These are phyloP conservation scores for Merluccius polli DNA, from an alignment of 2,797 vertebrate species.

Conservation along the genomic window DNA sequence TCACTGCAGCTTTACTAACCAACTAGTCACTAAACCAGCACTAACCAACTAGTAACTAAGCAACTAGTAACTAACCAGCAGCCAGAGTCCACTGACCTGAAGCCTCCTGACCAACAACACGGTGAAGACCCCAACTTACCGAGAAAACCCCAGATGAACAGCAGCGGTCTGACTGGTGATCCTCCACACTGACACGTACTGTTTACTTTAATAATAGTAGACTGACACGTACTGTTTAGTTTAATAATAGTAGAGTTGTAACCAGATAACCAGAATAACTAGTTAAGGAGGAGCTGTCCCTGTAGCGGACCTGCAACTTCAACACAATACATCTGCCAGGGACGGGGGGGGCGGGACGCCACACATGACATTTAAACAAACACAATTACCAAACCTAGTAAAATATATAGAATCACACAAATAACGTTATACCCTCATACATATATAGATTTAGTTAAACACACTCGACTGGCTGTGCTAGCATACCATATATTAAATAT, in stretches of 20 bases:
- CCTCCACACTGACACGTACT: too few species aligned
- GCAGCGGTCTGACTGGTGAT: too few species aligned
- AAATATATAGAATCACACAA: not conserved
- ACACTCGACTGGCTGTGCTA: not conserved
- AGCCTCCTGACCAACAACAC: not conserved
- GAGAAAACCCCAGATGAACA: not conserved
- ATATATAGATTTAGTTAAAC: not conserved
- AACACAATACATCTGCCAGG: not conserved
- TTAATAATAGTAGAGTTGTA: not conserved
- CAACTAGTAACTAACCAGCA: not conserved
- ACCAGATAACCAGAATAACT: not conserved
- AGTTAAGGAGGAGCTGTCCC: not conserved
- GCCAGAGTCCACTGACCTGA: not conserved
- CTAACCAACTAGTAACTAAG: not conserved
- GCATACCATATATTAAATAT: not conserved
- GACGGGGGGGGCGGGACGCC: not conserved
- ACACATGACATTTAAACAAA: not conserved
- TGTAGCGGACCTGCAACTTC: not conserved
- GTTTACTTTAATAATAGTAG: not conserved
- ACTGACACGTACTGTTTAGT: too few species aligned
- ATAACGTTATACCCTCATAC: not conserved
- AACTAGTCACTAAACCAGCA: not conserved
- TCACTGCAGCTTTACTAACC: too few species aligned
- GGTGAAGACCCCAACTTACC: not conserved
- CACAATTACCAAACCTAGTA: not conserved